A percentile compares a stretch with the other conserved stretches of the same genome.
Evolutionary conservation across 2,888 invertebrate genomes (phyloP).

Genomic region (Melolontha melolontha): DNA sequence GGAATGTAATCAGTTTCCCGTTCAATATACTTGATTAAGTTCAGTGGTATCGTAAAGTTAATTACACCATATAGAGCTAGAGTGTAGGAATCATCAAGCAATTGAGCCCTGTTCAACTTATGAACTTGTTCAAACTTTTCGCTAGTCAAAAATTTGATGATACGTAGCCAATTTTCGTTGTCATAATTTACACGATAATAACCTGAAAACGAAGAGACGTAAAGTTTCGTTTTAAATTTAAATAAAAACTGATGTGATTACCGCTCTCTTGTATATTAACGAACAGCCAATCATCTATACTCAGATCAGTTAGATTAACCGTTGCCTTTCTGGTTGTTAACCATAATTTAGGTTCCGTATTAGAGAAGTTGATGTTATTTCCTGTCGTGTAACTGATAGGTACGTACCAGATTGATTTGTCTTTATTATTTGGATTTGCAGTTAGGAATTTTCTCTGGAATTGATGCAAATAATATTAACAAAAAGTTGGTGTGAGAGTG

Average conservation of each 20-base stretch:
- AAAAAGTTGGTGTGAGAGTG: too few relatives aligned
- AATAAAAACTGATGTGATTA: constrained; percentile 53
- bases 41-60: constrained; percentile 68
- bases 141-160: constrained; percentile 65
- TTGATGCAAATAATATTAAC: not conserved
- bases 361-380: constrained; percentile 62
- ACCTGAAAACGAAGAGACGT: constrained; percentile 61
- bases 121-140: constrained; percentile 67
- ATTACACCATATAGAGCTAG: constrained; percentile 72
- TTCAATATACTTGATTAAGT: constrained; percentile 71
- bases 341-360: constrained; percentile 69
- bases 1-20: constrained; percentile 74
- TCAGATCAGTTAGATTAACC: constrained; percentile 54
- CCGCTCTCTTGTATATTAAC: constrained; percentile 75
- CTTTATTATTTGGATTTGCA: constrained; percentile 31
- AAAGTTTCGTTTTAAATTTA: not conserved
- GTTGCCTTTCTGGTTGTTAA: constrained; percentile 56
- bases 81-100: constrained; percentile 79
- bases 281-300: constrained; percentile 69
- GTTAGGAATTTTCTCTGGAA: constrained; percentile 28
- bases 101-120: constrained; percentile 77
- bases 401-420: constrained; percentile 66
- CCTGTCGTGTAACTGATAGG: constrained; percentile 68
- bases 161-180: constrained; percentile 72
- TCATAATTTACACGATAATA: constrained; percentile 82